Evolutionary conservation across 1,140 invertebrate genomes (phyloP).

Genomic region (Homalodisca vitripennis): DNA sequence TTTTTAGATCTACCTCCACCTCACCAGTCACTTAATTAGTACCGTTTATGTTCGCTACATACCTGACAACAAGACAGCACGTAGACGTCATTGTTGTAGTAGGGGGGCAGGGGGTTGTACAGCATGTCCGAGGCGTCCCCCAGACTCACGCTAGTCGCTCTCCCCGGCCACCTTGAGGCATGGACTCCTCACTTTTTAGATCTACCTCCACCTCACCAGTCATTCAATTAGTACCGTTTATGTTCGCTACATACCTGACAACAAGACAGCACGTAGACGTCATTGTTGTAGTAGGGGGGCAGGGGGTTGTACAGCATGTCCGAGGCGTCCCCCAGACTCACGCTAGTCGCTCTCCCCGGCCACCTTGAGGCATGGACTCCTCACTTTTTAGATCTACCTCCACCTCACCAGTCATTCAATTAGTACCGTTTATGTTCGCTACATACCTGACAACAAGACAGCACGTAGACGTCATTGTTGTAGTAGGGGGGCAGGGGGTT

Average conservation of each 20-base stretch:
- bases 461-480: conserved; percentile 14
- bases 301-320: conserved; percentile 23
- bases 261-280: conserved; percentile 15
- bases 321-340: conserved; percentile 13
- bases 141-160: conserved; percentile 12
- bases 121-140: conserved; percentile 16
- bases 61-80: conserved; percentile 18
- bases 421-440: too few relatives aligned
- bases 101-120: conserved; percentile 17
- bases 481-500: conserved; percentile 10
- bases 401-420: too few relatives aligned
- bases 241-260: conserved; percentile 23
- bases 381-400: too few relatives aligned
- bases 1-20: too few relatives aligned
- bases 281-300: conserved; percentile 24
- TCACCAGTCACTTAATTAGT: too few relatives aligned
- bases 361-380: conserved; percentile 14
- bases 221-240: too few relatives aligned
- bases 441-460: conserved; percentile 15
- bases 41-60: too few relatives aligned
- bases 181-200: too few relatives aligned
- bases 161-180: conserved; percentile 21
- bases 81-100: conserved; percentile 26
- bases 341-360: conserved; percentile 15
- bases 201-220: too few relatives aligned